Base-by-base conservation (phyloP, 2,888 invertebrate genomes). In the Lasiommata megera region DNA sequence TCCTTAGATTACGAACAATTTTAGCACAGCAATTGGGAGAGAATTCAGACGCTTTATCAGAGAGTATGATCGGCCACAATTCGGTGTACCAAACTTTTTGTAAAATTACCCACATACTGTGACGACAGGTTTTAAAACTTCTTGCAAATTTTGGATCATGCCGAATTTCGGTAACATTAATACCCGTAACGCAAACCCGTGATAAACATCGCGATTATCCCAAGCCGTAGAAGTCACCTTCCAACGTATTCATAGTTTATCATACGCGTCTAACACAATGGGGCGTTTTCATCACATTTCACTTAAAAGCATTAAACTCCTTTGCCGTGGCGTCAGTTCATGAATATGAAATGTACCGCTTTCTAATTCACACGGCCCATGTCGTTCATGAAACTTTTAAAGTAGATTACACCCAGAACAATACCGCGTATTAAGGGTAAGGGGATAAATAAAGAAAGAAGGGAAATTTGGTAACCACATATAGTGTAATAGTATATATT, bases 341-440 rank as follows among this genome's bases (percentile, higher is more conserved):
- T 72, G 71, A 74, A 74, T 72, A 69, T 69, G 64, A 66, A 75
- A 69, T 65, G 66, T 65, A 59, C 56, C 43, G 61, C 60, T 67
- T 64, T 65, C 69, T 66, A 72, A 73, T 73, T 71, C 67, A 66
- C 68, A 66, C 69, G 71, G 74, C 72, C 70, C 69, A 67, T 64
- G 63, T 66, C 68, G 67, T 72, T 75, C 71, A 70, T 58, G 50
- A 61, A 58, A 58, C 44, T 58, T 56, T 62, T 44, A 57, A 52
- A 56, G 40, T 44, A 54, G 43, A 56, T 56, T 56, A 54, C 48
- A 54, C 58, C 48, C 40, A 23, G 50, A 58, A 58, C 58, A 58
- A 58, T 54, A 52, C 52, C n/a, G 34, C 41, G 18, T 31, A 41
- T 28, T 38, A 23, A 14, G 23, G 14, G 12, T 34, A 11, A 34